Evolutionary conservation across 2,888 invertebrate genomes (phyloP), one percentile per base, ranked within the genome.

Genomic region (Empis stercorea): DNA sequence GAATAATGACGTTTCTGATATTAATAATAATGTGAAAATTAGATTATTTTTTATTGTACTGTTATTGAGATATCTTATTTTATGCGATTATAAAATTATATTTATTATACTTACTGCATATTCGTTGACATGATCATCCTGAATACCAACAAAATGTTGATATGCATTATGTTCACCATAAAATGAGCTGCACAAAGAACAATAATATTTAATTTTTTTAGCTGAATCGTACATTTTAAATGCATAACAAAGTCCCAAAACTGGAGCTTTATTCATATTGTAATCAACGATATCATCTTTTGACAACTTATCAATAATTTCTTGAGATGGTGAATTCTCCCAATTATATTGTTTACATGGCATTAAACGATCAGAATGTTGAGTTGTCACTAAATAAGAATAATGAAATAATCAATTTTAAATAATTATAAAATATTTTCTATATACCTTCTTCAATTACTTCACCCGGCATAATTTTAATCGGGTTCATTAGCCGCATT

Each of bases 401-500:
- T n/a, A n/a, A n/a, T n/a, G n/a, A n/a, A n/a, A n/a, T n/a, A n/a
- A 40, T 20, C 10, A 3, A 37, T 16, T n/a, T 14, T 3, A 32
- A 32, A 13, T 5, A 32, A 32, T 5, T 32, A 3, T n/a, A 36
- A 36, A 36, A 36, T 36, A 36, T 10, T 37, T 9, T 15, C 14
- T 3, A 49, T 38, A 39, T 48, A 52, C 52, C 38, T 17, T 52
- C 52, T 20, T 47, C 34, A n/a, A 52, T 52, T 1, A 46, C 20
- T 52, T 52, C 52, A 1, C 52, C 52, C 10, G 52, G 50, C 34
- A 38, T 47, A 17, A 52, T 52, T 37, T 36, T 41, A 15, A 52
- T 50, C 4, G 50, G 48, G 7, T 45, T 48, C 7, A 34, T 30
- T 11, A 44, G 10, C 10, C 27, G 39, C 10, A 14, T 17, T 32